Evolutionary conservation across 2,113 vertebrate genomes (phyloP), one percentile per base, ranked within the genome.

Genomic region (Esox niger): DNA sequence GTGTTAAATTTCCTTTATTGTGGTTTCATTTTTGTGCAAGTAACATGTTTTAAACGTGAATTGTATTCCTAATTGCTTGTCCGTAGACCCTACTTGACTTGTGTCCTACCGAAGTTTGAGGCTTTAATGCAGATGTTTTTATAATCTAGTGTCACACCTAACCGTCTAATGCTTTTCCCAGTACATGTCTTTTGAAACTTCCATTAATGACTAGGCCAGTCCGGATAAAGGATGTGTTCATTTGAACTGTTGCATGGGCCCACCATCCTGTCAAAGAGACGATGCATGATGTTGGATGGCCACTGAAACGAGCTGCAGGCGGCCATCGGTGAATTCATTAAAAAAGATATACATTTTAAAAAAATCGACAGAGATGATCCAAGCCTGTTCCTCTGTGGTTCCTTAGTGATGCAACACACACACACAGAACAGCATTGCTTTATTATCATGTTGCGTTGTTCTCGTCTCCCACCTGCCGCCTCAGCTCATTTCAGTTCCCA

Each of bases 221-320:
- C 5, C 47, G n/a, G n/a, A 21, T n/a, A n/a, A 23, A 21, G 20
- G 1, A 21, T 49, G n/a, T 52, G n/a, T 52, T 43, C 2, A 43
- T 43, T 43, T 52, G 47, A 52, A 21, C 31, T 59, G 7, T 59
- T 59, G 57, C 57, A 32, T 59, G 57, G 7, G 31, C 57, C 57
- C 57, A 21, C 29, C 29, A 13, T 59, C 57, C 57, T 59, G 29
- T 59, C 31, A n/a, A 31, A 20, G 6, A 32, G 26, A 58, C 68
- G 33, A 46, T 58, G 64, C 70, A 80, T 78, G 70, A 27, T 65
- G 30, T n/a, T 54, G 32, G 56, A 4, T 67, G 49, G 62, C 58
- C 47, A 26, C 70, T 68, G 54, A 66, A 77, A 79, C 55, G 23
- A 38, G 64, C 66, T 54, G 23, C 31, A 64, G 65, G 58, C 68